phyloP scores from a whole-genome alignment of 2,113 vertebrate species.

The Anoura caudifer region DNA sequence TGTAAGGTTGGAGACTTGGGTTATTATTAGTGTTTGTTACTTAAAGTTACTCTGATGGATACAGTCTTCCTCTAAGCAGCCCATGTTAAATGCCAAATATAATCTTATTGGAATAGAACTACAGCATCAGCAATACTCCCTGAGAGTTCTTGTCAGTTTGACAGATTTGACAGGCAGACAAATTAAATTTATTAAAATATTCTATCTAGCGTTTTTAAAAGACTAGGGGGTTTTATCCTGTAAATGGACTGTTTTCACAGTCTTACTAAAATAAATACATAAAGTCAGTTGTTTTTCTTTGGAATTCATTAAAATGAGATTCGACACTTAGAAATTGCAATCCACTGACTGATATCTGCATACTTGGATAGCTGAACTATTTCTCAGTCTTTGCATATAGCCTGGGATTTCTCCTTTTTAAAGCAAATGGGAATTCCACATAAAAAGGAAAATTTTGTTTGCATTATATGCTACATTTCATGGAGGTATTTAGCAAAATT shows the following conservation, averaged over 20 bases:
- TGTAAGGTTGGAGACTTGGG: background rate
- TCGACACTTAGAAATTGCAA: background rate
- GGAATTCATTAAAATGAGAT: conserved; percentile 45
- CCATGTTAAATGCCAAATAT: conserved; percentile 43
- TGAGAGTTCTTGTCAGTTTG: conserved; percentile 60
- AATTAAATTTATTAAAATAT: conserved; percentile 76
- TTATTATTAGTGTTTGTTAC: conserved; percentile 43
- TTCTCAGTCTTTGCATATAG: background rate
- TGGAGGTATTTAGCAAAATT: background rate
- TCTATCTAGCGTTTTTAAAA: conserved; percentile 63
- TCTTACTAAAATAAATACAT: conserved; percentile 69
- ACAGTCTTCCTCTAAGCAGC: background rate
- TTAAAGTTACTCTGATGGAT: conserved; percentile 50
- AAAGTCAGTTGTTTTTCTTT: conserved; percentile 63
- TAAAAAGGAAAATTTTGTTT: background rate
- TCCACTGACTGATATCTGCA: background rate
- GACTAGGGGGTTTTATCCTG: conserved; percentile 51
- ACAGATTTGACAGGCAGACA: conserved; percentile 68
- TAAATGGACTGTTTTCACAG: conserved; percentile 56
- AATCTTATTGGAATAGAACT: conserved; percentile 44
- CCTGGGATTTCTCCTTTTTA: background rate
- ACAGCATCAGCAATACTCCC: conserved; percentile 41
- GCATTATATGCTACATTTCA: background rate
- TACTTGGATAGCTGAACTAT: background rate
- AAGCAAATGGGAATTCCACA: background rate